phyloP scores from a whole-genome alignment of 2,113 vertebrate species.

The Limnothrissa miodon region DNA sequence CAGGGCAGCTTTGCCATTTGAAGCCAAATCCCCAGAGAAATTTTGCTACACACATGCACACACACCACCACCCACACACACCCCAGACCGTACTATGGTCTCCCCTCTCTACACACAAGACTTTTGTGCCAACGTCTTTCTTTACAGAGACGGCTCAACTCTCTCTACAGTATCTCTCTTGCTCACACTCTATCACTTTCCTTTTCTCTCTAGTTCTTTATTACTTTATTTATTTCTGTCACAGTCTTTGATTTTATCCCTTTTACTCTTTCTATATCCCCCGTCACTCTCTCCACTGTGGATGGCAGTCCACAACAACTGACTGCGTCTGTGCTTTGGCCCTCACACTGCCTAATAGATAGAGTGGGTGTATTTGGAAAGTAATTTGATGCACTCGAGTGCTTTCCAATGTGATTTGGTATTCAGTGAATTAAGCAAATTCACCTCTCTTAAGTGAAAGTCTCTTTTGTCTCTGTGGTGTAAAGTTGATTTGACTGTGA shows the following conservation, averaged over 20 bases:
- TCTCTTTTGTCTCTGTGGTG: not conserved
- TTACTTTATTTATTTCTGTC: conserved; percentile 18
- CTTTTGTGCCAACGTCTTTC: not conserved
- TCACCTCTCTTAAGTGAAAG: not conserved
- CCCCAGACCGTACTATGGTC: not conserved
- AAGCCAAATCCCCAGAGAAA: not conserved
- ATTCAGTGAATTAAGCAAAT: not conserved
- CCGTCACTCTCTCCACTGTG: conserved; percentile 6
- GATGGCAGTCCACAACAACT: too few species aligned
- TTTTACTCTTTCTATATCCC: too few species aligned
- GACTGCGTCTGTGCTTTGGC: not conserved
- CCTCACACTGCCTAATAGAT: not conserved
- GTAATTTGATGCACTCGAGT: not conserved
- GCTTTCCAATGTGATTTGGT: not conserved
- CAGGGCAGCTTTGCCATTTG: not conserved
- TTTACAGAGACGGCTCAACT: not conserved
- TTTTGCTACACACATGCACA: not conserved
- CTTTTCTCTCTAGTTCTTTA: not conserved
- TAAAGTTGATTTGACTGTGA: not conserved
- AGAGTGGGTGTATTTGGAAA: not conserved
- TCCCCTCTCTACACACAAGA: not conserved
- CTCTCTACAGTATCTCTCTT: not conserved
- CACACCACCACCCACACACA: too few species aligned
- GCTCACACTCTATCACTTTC: not conserved
- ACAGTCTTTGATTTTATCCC: too few species aligned